Percentiles rank a stretch among this genome's conserved stretches.
phyloP scores from a whole-genome alignment of 2,113 vertebrate species.

The Nycticryphes semicollaris region DNA sequence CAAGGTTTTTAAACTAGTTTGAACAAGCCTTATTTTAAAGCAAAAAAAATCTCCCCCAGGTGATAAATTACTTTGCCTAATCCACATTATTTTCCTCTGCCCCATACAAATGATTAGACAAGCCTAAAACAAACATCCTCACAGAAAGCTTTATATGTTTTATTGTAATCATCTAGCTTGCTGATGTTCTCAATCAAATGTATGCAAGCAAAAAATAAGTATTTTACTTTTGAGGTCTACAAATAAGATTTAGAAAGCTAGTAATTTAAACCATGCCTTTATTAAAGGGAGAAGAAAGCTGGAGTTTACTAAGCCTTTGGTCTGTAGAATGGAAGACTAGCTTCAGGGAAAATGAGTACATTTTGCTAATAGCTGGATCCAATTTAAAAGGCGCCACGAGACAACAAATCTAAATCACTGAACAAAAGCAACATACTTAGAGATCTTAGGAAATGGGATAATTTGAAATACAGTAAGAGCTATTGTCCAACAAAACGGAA shows the following conservation, averaged over 20 bases:
- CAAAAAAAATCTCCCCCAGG: background rate
- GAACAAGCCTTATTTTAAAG: background rate
- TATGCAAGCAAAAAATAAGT: background rate
- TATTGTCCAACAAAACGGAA: background rate
- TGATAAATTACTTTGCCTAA: background rate
- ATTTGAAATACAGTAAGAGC: background rate
- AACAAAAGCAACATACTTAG: slow-evolving; percentile 15
- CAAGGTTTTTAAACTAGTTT: background rate
- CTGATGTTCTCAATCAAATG: background rate
- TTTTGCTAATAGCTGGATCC: slow-evolving; percentile 55
- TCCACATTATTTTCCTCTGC: background rate
- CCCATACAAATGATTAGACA: background rate
- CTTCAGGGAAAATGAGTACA: slow-evolving; percentile 33
- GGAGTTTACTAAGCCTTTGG: background rate
- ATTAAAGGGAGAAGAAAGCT: background rate
- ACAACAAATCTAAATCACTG: slow-evolving; percentile 21
- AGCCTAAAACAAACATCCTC: background rate
- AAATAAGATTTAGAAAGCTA: background rate
- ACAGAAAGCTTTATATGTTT: background rate
- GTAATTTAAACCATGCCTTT: slow-evolving; percentile 34
- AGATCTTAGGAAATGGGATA: background rate
- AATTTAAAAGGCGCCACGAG: slow-evolving; percentile 40
- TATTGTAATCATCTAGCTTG: background rate
- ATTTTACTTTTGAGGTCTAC: background rate
- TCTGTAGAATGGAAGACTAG: background rate